A percentile compares a stretch with the other conserved stretches of the same genome.
Evolutionary conservation across 2,888 invertebrate genomes (phyloP).

Genomic region (Neoitamus cyanurus): DNA sequence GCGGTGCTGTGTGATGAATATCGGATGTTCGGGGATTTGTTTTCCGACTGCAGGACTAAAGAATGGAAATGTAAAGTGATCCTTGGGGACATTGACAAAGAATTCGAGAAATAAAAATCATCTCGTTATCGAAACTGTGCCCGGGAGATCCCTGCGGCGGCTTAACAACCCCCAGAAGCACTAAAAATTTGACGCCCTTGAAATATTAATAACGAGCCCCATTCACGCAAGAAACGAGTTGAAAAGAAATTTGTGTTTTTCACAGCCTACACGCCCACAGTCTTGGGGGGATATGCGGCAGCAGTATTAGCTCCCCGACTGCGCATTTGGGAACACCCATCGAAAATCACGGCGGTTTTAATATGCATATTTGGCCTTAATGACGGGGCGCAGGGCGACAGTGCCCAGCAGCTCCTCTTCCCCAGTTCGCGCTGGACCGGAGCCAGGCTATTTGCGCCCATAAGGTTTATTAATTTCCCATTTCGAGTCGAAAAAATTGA

Average conservation of each 20-base stretch:
- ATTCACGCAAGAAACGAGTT: conserved; percentile 42
- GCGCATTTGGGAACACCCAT: neutral
- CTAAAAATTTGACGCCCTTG: conserved; percentile 50
- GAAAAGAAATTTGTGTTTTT: conserved; percentile 33
- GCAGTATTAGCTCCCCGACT: neutral
- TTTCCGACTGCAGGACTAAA: neutral
- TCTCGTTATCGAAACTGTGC: conserved; percentile 41
- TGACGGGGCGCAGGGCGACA: neutral
- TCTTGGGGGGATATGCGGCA: neutral
- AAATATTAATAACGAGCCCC: conserved; percentile 51
- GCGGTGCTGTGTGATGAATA: conserved; percentile 7
- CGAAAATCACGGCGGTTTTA: conserved; percentile 15
- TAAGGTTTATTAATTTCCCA: conserved; percentile 34
- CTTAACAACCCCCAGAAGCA: conserved; percentile 48
- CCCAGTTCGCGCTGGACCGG: neutral
- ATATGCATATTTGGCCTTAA: conserved; percentile 22
- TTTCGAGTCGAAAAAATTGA: conserved; percentile 30
- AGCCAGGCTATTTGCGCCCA: conserved; percentile 12
- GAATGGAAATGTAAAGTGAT: conserved; percentile 40
- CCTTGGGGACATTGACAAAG: conserved; percentile 30
- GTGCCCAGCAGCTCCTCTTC: neutral
- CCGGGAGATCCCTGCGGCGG: neutral
- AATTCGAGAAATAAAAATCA: conserved; percentile 45
- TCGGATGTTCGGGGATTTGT: conserved; percentile 20
- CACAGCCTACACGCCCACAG: neutral